Evolutionary conservation across 2,113 vertebrate species (phyloP), one percentile per base, ranked within the genome.

Genomic region (Labeo catla): DNA sequence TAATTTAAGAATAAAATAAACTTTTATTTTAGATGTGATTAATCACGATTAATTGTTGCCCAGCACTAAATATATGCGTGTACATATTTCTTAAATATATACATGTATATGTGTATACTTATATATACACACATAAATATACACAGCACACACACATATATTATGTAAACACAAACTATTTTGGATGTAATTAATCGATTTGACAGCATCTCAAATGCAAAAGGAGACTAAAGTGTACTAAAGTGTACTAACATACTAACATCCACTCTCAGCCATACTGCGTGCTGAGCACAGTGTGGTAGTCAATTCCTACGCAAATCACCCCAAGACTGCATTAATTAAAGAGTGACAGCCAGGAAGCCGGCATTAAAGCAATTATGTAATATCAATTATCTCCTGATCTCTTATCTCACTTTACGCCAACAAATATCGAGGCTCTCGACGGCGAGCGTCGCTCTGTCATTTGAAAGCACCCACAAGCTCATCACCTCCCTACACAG

Each of bases 311-410:
- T 68, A 52, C 19, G 12, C 9, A 63, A 66, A 6, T 76, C 34
- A 28, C n/a, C 34, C 76, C 54, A 45, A 57, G 34, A 70, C 49
- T 68, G 50, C 74, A 57, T 79, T 86, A 80, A 80, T 47, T 86
- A 57, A 39, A 23, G 63, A 66, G 6, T 85, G 74, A 79, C 84
- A 73, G 39, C n/a, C 50, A 86, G 68, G 47, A 68, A 70, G 63
- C 19, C 12, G 6, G 52, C 50, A 65, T 79, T 68, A 45, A 86
- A 86, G 78, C 5, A 49, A 81, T 86, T 73, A 61, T 9, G 50
- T 59, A 73, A 84, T 49, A 59, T 81, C 50, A 61, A n/a, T 86
- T 81, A 73, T 73, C 68, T 81, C 61, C 21, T 6, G 50, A 85
- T 85, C 43, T 39, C 59, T 85, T n/a, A 68, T 68, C 74, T 65